Evolutionary conservation across 2,888 invertebrate species (phyloP).

Genomic region (Ypsolopha sequella): DNA sequence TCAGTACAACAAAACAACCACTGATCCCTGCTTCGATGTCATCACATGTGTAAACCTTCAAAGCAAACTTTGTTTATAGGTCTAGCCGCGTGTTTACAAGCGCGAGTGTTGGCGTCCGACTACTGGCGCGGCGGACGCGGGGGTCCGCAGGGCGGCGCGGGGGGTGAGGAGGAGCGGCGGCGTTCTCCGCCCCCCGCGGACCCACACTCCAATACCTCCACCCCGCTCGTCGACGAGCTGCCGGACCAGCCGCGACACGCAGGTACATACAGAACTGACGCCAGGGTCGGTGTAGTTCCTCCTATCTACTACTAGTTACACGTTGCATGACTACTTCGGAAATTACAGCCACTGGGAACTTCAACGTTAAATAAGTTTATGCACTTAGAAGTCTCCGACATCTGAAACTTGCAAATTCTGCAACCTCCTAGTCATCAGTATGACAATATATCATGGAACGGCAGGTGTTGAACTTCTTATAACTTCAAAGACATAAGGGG

Average conservation of each 20-base stretch:
- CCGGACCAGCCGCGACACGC: conserved; percentile 51
- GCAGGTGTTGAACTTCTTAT: neutral
- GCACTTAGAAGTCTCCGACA: no score
- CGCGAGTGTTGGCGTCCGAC: conserved; percentile 78
- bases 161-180: conserved; percentile 24
- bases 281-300: no score
- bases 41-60: no score
- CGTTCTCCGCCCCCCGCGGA: conserved; percentile 72
- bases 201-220: conserved; percentile 77
- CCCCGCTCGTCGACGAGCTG: conserved; percentile 72
- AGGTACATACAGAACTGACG: conserved; percentile 25
- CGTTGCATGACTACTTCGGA: no score
- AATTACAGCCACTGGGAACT: no score
- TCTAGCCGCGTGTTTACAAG: conserved; percentile 85
- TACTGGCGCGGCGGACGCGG: conserved; percentile 72
- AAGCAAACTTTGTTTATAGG: conserved; percentile 61
- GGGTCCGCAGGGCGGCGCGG: conserved; percentile 40
- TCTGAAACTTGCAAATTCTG: no score
- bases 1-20: no score
- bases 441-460: neutral
- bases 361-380: no score
- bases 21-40: no score
- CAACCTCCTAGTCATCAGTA: neutral
- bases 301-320: no score
- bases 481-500: no score